These are phyloP conservation scores for Atrichornis clamosus DNA, from an alignment of 2,113 vertebrate species.

Conservation along the genomic window DNA sequence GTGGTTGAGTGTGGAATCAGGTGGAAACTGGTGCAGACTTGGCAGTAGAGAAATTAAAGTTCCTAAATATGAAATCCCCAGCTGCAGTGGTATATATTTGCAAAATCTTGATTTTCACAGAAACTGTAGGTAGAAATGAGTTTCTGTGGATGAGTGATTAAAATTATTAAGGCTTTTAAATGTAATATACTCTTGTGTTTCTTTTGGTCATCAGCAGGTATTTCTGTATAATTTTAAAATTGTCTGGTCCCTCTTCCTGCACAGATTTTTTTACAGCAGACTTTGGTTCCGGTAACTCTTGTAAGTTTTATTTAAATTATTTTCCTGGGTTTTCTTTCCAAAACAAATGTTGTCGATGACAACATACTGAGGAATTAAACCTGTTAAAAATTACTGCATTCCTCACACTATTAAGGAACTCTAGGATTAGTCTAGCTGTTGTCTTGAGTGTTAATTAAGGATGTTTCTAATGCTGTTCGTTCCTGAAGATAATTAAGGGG, in stretches of 20 bases:
- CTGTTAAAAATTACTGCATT: constrained; percentile 23
- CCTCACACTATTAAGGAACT: constrained; percentile 15
- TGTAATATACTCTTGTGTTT: not conserved
- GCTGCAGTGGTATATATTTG: not conserved
- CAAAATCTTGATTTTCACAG: not conserved
- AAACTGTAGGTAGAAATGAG: not conserved
- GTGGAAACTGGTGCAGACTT: not conserved
- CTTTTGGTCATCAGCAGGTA: not conserved
- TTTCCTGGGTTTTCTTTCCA: not conserved
- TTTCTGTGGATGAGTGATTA: not conserved
- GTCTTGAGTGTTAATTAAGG: not conserved
- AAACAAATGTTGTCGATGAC: not conserved
- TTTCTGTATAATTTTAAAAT: not conserved
- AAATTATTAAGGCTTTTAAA: not conserved
- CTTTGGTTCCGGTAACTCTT: not conserved
- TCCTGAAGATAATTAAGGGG: not conserved
- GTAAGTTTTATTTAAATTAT: not conserved
- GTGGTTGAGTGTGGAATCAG: not conserved
- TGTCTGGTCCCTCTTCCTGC: not conserved
- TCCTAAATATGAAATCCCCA: not conserved
- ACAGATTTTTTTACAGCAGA: not conserved
- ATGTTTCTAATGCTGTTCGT: not conserved
- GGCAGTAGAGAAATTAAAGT: not conserved
- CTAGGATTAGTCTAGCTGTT: constrained; percentile 5
- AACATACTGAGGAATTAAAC: not conserved